Base-by-base conservation (phyloP, 2,888 invertebrate species). In the Amiota minor region DNA sequence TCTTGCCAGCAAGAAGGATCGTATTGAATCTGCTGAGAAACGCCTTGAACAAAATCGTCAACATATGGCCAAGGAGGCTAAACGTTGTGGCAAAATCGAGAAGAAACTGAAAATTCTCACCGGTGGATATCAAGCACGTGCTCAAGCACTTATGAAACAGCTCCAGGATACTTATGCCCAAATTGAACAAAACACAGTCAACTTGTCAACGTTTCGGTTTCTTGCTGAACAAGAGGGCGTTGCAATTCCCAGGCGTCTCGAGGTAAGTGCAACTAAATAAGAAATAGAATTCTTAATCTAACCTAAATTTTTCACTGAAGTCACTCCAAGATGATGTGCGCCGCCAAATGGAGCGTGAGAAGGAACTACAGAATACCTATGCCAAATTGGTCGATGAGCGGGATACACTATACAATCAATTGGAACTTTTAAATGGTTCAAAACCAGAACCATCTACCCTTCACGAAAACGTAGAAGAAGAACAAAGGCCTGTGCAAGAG, bases 1-100 rank as follows among this genome's bases (percentile, higher is more conserved):
- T 89, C 91, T 98, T 78, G 98, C 98, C 3, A 96, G 96, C 85
- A 98, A 98, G 89, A 99, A 98, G 88, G 99, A 99, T 90, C 92
- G 98, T 61, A 91, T 99, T 71, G 98, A 99, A 88, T 97, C 98
- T 0, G 93, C 95, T 0, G 98, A 98, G 87, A 97, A 98, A 85
- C 92, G 96, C 76, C 90, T 99, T 50, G 98, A 99, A 89, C 95
- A 95, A 88, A 98, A 99, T 89, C 92, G 98, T 78, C 93, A 93
- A 74, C 98, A 98, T 90, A 99, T 99, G 99, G 96, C 97, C 0
- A 95, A 95, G 79, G 97, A 99, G 90, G 98, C 99, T 0, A 99
- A 98, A 90, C 93, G 95, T 74, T 98, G 99, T 70, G 97, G 97
- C 0, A 99, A 98, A 91, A 95, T 98, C 92, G 99, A 99, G 90